Evolutionary conservation across 2,888 invertebrate genomes (phyloP).

Genomic region (Sylvicola cinctus): DNA sequence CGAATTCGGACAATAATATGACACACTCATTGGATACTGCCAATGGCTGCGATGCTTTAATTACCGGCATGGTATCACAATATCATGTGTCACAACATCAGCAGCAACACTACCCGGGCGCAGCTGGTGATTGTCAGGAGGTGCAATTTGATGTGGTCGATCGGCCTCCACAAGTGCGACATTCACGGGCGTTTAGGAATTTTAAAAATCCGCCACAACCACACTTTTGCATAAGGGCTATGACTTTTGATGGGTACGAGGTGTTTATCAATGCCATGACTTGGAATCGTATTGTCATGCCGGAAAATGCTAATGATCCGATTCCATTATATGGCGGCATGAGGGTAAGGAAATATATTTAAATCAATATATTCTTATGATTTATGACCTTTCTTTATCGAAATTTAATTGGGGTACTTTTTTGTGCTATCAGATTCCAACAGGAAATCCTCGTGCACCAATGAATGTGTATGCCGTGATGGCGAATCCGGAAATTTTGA

Average conservation of each 20-base stretch:
- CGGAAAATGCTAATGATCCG: conserved; percentile 40
- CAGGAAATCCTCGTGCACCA: conserved; percentile 37
- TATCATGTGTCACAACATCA: too few species aligned
- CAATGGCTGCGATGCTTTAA: too few species aligned
- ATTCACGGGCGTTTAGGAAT: conserved; percentile 38
- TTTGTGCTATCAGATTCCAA: conserved; percentile 27
- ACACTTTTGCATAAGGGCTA: conserved; percentile 48
- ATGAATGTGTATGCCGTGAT: conserved; percentile 49
- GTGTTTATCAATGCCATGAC: conserved; percentile 47
- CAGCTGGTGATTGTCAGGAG: too few species aligned
- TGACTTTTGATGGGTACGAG: conserved; percentile 28
- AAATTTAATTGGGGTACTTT: conserved; percentile 1
- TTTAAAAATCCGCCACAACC: conserved; percentile 57
- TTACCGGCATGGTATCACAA: too few species aligned
- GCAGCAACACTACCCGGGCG: too few species aligned
- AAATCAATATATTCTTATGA: conserved; percentile 1
- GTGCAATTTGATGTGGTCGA: background rate
- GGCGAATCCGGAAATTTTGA: conserved; percentile 49
- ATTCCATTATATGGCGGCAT: conserved; percentile 53
- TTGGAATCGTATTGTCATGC: conserved; percentile 51
- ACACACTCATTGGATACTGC: too few species aligned
- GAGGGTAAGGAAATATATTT: conserved; percentile 27
- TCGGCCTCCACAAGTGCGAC: conserved; percentile 30
- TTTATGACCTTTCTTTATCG: conserved; percentile 3
- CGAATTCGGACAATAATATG: too few species aligned